Percentiles rank a stretch among this genome's conserved stretches.
phyloP scores from a whole-genome alignment of 2,888 invertebrate genomes.

The Sphaerophoria taeniata region DNA sequence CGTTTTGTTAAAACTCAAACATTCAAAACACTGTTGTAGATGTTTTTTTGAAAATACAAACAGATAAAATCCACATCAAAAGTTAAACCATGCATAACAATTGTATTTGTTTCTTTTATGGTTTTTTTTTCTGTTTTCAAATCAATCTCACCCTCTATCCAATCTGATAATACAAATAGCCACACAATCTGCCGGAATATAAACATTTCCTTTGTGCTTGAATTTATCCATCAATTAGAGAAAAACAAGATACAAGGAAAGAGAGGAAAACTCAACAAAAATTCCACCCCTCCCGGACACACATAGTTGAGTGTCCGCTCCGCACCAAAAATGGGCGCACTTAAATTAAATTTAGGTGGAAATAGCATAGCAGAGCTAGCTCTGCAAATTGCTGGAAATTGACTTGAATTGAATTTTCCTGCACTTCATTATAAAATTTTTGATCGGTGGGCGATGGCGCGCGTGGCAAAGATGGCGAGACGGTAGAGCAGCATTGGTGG shows the following conservation, averaged over 20 bases:
- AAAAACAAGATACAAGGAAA: conserved; percentile 1
- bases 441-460: conserved; percentile 33
- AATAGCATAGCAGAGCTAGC: conserved; percentile 39
- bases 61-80: conserved; percentile 23
- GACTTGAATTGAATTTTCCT: conserved; percentile 48
- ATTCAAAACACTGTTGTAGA: conserved; percentile 11
- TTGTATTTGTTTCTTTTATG: not conserved
- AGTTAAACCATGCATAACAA: conserved; percentile 27
- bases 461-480: no score
- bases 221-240: not conserved
- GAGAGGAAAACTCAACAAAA: not conserved
- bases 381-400: conserved; percentile 49
- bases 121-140: not conserved
- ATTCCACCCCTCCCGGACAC: conserved; percentile 9
- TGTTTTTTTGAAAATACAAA: conserved; percentile 23
- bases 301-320: not conserved
- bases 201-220: conserved; percentile 51
- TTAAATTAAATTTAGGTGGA: conserved; percentile 54
- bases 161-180: conserved; percentile 36
- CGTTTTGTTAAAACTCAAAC: not conserved
- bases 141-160: conserved; percentile 27
- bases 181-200: conserved; percentile 42
- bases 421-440: conserved; percentile 55
- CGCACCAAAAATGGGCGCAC: conserved; percentile 21
- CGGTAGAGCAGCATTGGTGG: conserved; percentile 33